These are phyloP conservation scores for Corythucha ciliata DNA, from an alignment of 2,888 invertebrate species.

Conservation along the genomic window DNA sequence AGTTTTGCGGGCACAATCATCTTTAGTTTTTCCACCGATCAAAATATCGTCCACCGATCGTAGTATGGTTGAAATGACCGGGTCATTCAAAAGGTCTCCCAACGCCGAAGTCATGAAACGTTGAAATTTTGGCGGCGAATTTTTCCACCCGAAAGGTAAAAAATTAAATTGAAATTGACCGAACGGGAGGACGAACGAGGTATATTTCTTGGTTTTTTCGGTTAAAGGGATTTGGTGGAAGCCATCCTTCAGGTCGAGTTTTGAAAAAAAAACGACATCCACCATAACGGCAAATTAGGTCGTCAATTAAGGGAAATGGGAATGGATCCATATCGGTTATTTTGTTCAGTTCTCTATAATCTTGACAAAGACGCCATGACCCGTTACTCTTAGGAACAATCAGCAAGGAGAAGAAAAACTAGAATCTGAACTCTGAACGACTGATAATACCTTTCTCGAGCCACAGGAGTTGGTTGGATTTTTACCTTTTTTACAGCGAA, in stretches of 20 bases:
- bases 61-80: slow-evolving; percentile 1
- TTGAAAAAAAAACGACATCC: slow-evolving; percentile 13
- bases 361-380: slow-evolving; percentile 12
- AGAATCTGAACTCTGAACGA: too few relatives aligned
- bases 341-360: slow-evolving; percentile 9
- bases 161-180: slow-evolving; percentile 10
- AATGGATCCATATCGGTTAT: slow-evolving; percentile 13
- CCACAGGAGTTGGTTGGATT: too few relatives aligned
- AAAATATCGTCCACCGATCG: slow-evolving; percentile 3
- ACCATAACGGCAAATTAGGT: slow-evolving; percentile 7
- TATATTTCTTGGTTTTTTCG: slow-evolving; percentile 3
- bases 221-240: slow-evolving; percentile 4
- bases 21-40: background rate
- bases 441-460: too few relatives aligned
- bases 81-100: slow-evolving; percentile 1
- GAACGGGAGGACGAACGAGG: slow-evolving; percentile 4
- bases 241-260: background rate
- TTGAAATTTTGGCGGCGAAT: slow-evolving; percentile 10
- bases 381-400: slow-evolving; percentile 12
- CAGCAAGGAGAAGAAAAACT: too few relatives aligned
- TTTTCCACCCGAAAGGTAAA: slow-evolving; percentile 12
- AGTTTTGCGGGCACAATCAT: slow-evolving; percentile 11
- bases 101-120: background rate
- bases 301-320: slow-evolving; percentile 17
- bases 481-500: too few relatives aligned